Percentiles rank a stretch among this genome's conserved stretches.
Conservation (phyloP, 2,797 vertebrate genomes). For the Cephalopachus bancanus region DNA sequence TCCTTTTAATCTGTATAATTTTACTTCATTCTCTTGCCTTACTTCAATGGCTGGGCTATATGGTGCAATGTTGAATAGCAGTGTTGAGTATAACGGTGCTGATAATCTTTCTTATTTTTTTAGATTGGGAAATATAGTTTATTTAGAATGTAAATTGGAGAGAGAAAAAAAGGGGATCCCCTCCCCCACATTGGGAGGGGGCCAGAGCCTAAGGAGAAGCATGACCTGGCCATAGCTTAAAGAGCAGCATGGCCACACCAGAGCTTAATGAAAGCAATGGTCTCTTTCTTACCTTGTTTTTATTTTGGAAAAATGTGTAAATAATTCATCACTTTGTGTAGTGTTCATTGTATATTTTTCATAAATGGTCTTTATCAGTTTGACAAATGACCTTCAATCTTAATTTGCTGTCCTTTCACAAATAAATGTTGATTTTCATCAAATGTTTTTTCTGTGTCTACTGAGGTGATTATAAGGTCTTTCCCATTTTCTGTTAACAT, state of each 20-base stretch:
- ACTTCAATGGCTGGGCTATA: not conserved
- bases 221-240: too few relatives aligned
- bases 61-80: not conserved
- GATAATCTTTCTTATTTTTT: too few relatives aligned
- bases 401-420: not conserved
- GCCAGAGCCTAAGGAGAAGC: too few relatives aligned
- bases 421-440: conserved; percentile 39
- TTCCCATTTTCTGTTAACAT: not conserved
- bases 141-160: too few relatives aligned
- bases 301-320: not conserved
- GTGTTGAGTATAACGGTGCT: not conserved
- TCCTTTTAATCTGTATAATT: not conserved
- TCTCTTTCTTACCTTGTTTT: not conserved
- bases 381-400: not conserved
- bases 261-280: not conserved
- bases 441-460: not conserved
- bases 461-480: not conserved
- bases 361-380: not conserved
- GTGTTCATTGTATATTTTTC: not conserved
- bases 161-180: too few relatives aligned
- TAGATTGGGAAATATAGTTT: too few relatives aligned
- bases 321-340: not conserved
- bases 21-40: not conserved
- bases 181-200: too few relatives aligned
- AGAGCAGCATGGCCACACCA: too few relatives aligned